Conservation (phyloP, 2,888 invertebrate species). For the Chromoteleia sp. region DNA sequence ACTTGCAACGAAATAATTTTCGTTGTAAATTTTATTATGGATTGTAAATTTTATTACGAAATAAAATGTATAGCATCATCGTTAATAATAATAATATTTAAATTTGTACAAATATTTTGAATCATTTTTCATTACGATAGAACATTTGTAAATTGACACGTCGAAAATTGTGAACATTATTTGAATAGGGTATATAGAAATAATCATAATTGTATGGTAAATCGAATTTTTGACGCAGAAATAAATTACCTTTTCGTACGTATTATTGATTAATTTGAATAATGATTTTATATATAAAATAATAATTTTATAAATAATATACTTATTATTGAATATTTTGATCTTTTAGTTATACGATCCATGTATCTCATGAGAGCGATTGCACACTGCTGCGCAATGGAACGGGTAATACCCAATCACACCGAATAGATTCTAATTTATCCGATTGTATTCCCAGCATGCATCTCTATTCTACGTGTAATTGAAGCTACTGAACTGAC, state of each 20-base stretch:
- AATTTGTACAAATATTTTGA: too few relatives aligned
- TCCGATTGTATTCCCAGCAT: slow-evolving; percentile 75
- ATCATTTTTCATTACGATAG: too few relatives aligned
- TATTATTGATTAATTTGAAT: slow-evolving; percentile 18
- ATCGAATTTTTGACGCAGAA: neutral
- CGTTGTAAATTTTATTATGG: too few relatives aligned
- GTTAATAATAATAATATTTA: too few relatives aligned
- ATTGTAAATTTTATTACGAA: too few relatives aligned
- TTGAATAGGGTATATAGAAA: too few relatives aligned
- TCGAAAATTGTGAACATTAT: too few relatives aligned
- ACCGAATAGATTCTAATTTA: slow-evolving; percentile 81
- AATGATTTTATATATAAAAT: slow-evolving; percentile 16
- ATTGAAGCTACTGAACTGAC: slow-evolving; percentile 76
- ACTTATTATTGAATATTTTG: slow-evolving; percentile 15
- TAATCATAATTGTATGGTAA: neutral
- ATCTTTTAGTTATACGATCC: slow-evolving; percentile 35
- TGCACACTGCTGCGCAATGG: slow-evolving; percentile 72
- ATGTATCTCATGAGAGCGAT: slow-evolving; percentile 34
- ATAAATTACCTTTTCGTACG: neutral
- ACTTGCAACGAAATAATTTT: too few relatives aligned
- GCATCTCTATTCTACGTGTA: slow-evolving; percentile 71
- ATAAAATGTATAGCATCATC: too few relatives aligned
- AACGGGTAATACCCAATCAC: slow-evolving; percentile 81
- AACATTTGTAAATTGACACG: too few relatives aligned
- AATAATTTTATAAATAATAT: slow-evolving; percentile 14